Conservation (phyloP, 2,888 invertebrate genomes). For the Xanthorhoe designata region DNA sequence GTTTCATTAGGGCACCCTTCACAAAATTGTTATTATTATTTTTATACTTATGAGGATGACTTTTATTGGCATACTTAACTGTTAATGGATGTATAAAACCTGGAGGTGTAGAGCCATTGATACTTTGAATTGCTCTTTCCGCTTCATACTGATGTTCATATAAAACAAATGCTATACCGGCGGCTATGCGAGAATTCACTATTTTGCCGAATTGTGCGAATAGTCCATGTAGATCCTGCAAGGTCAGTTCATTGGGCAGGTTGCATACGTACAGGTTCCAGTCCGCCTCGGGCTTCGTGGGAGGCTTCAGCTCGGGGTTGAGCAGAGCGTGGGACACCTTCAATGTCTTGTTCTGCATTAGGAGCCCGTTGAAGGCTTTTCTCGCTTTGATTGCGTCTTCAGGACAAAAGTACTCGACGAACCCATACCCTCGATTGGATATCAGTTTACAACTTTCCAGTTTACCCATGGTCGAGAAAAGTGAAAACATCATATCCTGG, state of each 20-base stretch:
- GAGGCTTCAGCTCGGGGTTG: constrained; percentile 82
- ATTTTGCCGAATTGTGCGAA: constrained; percentile 85
- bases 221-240: constrained; percentile 84
- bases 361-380: constrained; percentile 82
- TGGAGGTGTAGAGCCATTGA: constrained; percentile 80
- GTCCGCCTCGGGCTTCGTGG: constrained; percentile 83
- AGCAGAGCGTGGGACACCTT: constrained; percentile 83
- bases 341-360: constrained; percentile 84
- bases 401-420: constrained; percentile 82
- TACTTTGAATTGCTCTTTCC: constrained; percentile 80
- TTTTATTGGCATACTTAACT: constrained; percentile 86
- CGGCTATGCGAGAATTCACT: constrained; percentile 84
- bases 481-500: constrained; percentile 85
- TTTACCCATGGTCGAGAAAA: constrained; percentile 85
- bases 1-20: constrained; percentile 77
- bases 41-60: constrained; percentile 83
- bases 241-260: constrained; percentile 85
- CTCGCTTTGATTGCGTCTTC: constrained; percentile 83
- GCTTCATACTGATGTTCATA: constrained; percentile 83
- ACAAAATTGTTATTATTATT: constrained; percentile 81
- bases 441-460: constrained; percentile 86
- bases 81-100: constrained; percentile 84
- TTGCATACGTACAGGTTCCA: constrained; percentile 86
- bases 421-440: constrained; percentile 84
- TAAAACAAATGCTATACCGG: constrained; percentile 84